These are phyloP conservation scores for Archocentrus centrarchus DNA, from an alignment of 2,113 vertebrate genomes.

Conservation along the genomic window DNA sequence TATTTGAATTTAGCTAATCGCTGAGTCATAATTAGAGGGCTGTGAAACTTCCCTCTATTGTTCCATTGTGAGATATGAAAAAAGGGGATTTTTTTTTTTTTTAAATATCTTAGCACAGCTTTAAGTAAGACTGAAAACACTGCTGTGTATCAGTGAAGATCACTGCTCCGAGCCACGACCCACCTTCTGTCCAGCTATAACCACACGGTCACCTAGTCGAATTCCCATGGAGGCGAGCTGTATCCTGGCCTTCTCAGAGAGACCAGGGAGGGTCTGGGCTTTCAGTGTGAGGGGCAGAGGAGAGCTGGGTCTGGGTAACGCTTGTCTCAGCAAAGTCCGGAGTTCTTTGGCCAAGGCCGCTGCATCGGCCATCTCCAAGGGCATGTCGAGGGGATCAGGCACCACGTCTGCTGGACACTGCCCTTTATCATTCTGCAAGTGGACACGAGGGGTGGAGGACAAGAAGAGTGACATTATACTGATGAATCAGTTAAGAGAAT, in stretches of 20 bases:
- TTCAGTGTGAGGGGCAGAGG: slow-evolving; percentile 79
- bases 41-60: background rate
- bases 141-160: background rate
- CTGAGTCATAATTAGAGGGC: background rate
- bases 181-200: slow-evolving; percentile 98
- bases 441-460: background rate
- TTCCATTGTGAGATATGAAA: slow-evolving; percentile 1
- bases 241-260: slow-evolving; percentile 80
- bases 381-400: slow-evolving; percentile 94
- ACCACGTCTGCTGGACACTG: slow-evolving; percentile 92
- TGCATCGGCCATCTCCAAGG: slow-evolving; percentile 93
- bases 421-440: slow-evolving; percentile 90
- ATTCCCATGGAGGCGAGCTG: slow-evolving; percentile 87
- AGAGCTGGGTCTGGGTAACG: slow-evolving; percentile 81
- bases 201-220: slow-evolving; percentile 91
- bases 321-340: slow-evolving; percentile 85
- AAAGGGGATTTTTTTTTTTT: background rate
- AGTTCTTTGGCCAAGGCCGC: slow-evolving; percentile 91
- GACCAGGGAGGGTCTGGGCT: slow-evolving; percentile 71
- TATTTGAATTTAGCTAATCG: slow-evolving; percentile 23
- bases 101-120: background rate
- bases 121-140: background rate
- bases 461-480: background rate
- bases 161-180: slow-evolving; percentile 8
- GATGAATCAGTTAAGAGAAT: background rate